These are phyloP conservation scores for Gallinago solitaria DNA, from an alignment of 2,797 vertebrate species.

Conservation along the genomic window DNA sequence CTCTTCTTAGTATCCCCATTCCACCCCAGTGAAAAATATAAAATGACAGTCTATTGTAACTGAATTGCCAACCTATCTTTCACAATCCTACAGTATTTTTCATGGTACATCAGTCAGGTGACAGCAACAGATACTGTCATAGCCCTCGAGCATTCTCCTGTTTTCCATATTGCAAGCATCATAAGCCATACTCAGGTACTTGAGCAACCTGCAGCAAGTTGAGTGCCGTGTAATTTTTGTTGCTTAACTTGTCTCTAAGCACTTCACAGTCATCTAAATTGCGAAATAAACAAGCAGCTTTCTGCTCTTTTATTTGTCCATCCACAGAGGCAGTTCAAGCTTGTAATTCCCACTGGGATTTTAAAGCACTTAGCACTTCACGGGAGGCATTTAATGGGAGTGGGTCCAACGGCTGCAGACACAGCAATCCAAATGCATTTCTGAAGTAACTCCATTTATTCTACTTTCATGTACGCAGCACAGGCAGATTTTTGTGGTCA, in stretches of 20 bases:
- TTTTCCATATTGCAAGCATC: background rate
- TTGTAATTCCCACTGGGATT: background rate
- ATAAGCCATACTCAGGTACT: background rate
- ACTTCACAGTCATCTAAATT: background rate
- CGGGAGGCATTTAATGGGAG: background rate
- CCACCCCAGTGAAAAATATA: background rate
- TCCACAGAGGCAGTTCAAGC: background rate
- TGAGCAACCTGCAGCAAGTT: background rate
- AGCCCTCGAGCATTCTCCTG: background rate
- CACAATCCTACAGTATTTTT: background rate
- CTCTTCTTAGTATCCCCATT: background rate
- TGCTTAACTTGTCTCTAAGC: background rate
- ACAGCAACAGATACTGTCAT: background rate
- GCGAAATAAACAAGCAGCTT: background rate
- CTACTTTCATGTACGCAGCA: background rate
- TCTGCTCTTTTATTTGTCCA: background rate
- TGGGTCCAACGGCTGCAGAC: background rate
- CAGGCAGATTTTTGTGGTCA: background rate
- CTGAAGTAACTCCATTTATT: background rate
- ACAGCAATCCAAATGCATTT: background rate
- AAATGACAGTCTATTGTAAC: background rate
- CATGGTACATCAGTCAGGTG: background rate
- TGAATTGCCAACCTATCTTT: background rate
- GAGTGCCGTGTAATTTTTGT: background rate
- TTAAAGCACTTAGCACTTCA: constrained; percentile 16